phyloP scores from a whole-genome alignment of 2,113 vertebrate species.

The Gadus macrocephalus region DNA sequence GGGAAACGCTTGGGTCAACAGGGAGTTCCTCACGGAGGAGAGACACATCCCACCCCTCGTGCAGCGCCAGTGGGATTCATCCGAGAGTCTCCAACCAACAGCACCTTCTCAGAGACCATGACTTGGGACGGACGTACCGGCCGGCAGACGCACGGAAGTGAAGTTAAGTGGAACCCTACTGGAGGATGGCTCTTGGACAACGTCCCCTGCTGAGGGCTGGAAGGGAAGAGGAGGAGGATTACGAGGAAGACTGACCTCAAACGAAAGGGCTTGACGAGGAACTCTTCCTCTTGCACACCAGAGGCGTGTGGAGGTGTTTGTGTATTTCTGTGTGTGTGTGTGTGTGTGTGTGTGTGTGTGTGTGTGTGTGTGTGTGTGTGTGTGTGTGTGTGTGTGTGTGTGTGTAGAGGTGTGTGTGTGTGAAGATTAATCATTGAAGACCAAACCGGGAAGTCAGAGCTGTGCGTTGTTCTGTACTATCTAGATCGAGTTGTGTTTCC shows the following conservation, averaged over 20 bases:
- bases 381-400: too few relatives aligned
- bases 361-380: too few relatives aligned
- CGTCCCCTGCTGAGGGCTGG: too few relatives aligned
- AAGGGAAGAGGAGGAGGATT: too few relatives aligned
- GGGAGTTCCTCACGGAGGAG: slow-evolving; percentile 13
- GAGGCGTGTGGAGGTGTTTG: neutral
- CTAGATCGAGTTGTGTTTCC: too few relatives aligned
- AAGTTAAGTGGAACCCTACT: neutral
- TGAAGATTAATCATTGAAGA: neutral
- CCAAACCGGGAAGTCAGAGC: neutral
- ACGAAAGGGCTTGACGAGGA: neutral
- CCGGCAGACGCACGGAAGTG: neutral
- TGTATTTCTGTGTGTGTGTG: too few relatives aligned
- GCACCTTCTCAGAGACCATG: slow-evolving; percentile 2
- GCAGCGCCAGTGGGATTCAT: neutral
- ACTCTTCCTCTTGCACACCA: neutral
- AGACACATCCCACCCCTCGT: slow-evolving; percentile 18
- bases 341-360: neutral
- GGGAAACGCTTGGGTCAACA: too few relatives aligned
- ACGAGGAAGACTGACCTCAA: neutral
- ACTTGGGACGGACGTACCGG: neutral
- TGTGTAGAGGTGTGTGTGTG: too few relatives aligned
- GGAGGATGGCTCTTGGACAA: too few relatives aligned
- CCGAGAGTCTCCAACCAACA: neutral
- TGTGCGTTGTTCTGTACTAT: neutral